Conservation (phyloP, 2,797 vertebrate genomes). For the Propithecus perrieri region DNA sequence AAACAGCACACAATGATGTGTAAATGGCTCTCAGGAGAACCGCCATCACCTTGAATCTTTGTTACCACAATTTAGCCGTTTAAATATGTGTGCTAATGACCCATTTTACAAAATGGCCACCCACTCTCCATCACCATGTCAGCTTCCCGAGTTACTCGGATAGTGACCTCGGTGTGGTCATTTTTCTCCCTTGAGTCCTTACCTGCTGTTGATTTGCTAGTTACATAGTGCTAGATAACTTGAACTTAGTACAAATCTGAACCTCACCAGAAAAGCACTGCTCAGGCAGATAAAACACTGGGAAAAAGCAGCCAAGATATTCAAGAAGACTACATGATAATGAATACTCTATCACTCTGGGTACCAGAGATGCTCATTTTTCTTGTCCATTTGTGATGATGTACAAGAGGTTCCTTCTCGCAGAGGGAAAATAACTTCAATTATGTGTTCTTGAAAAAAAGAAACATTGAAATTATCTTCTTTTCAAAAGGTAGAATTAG, state of each 20-base stretch:
- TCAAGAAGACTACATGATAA: constrained; percentile 68
- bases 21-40: not conserved
- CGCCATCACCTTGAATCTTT: not conserved
- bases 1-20: not conserved
- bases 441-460: constrained; percentile 85
- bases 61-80: not conserved
- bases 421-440: constrained; percentile 86
- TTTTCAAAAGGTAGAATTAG: constrained; percentile 88
- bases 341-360: constrained; percentile 72
- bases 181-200: not conserved
- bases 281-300: constrained; percentile 22
- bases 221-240: constrained; percentile 20
- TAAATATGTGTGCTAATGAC: not conserved
- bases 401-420: constrained; percentile 82
- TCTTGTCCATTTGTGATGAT: constrained; percentile 82
- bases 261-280: constrained; percentile 50
- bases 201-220: not conserved
- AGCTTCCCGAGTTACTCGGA: not conserved
- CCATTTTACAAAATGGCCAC: not conserved
- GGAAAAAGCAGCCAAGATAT: constrained; percentile 69
- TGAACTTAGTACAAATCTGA: not conserved
- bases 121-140: not conserved
- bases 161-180: not conserved
- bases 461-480: constrained; percentile 86
- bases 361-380: constrained; percentile 76